Conservation (phyloP, 1,140 invertebrate species). For the Drosophila tani region DNA sequence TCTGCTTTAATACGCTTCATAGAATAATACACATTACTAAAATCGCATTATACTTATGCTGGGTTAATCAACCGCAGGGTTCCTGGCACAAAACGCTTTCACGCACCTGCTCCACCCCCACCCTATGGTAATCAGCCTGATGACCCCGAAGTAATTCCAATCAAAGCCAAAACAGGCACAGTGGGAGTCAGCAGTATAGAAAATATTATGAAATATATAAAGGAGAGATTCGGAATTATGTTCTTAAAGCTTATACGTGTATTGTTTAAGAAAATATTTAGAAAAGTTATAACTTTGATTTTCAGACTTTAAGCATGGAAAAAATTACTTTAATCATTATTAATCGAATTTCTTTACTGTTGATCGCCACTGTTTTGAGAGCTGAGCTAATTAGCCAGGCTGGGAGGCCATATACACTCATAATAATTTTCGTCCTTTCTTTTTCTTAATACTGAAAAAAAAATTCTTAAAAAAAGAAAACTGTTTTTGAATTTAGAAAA, state of each 20-base stretch:
- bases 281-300: background rate
- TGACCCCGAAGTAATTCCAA: conserved; percentile 45
- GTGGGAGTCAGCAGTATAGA: background rate
- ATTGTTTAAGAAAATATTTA: background rate
- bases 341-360: background rate
- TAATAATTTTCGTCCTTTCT: too few relatives aligned
- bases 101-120: conserved; percentile 7
- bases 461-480: too few relatives aligned
- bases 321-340: background rate
- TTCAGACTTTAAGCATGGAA: background rate
- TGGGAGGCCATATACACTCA: background rate
- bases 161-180: conserved; percentile 34
- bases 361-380: background rate
- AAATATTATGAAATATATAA: background rate
- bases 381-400: conserved; percentile 28
- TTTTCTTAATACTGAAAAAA: too few relatives aligned
- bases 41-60: conserved; percentile 30
- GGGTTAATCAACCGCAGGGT: conserved; percentile 29
- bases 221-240: background rate
- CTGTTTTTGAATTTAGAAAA: too few relatives aligned
- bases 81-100: conserved; percentile 38
- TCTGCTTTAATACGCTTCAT: conserved; percentile 7
- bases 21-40: conserved; percentile 4
- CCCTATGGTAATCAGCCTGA: conserved; percentile 38
- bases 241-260: too few relatives aligned